Evolutionary conservation across 2,113 vertebrate genomes (phyloP), one percentile per base, ranked within the genome.

Genomic region (Stomatorhinus ivindoensis): DNA sequence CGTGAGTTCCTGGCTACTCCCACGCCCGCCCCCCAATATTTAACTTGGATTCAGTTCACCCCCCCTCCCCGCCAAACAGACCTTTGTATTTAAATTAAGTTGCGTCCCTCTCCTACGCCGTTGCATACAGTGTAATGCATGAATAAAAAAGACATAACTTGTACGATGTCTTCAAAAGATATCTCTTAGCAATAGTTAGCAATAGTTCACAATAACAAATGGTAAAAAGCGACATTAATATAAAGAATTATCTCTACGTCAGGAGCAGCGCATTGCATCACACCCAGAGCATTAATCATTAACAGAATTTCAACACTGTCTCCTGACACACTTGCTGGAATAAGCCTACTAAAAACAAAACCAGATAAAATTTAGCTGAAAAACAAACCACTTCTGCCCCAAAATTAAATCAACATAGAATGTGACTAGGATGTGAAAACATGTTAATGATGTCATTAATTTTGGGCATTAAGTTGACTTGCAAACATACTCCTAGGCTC

Each of bases 201-300:
- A 44, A n/a, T 13, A 11, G 44, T 24, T 84, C 2, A 39, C 19
- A 65, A 65, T 83, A 65, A 69, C 3, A n/a, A 1, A 31, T 31
- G 76, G 31, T 42, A 1, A 82, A 27, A 65, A 65, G 3, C 55
- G 1, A 39, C 8, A 11, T 58, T 31, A 87, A 87, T 87, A 39
- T 58, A 87, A 44, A 1, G 9, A 42, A 53, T 61, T 31, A 31
- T 87, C 13, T 19, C 44, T 24, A 31, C 42, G 21, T 47, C 9
- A 31, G 5, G n/a, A 51, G 85, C 31, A 17, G 31, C 50, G 24
- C 19, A 5, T 48, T 31, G 50, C 50, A 21, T 35, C 50, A 48
- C n/a, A 48, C 31, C 24, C 50, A 44, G 31, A 39, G 17, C 44
- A 89, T 89, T 83, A 89, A 89, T 73, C 88, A 89, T 89, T 89